phyloP scores from a whole-genome alignment of 2,797 vertebrate genomes.

The Chlorospingus semifuscus region DNA sequence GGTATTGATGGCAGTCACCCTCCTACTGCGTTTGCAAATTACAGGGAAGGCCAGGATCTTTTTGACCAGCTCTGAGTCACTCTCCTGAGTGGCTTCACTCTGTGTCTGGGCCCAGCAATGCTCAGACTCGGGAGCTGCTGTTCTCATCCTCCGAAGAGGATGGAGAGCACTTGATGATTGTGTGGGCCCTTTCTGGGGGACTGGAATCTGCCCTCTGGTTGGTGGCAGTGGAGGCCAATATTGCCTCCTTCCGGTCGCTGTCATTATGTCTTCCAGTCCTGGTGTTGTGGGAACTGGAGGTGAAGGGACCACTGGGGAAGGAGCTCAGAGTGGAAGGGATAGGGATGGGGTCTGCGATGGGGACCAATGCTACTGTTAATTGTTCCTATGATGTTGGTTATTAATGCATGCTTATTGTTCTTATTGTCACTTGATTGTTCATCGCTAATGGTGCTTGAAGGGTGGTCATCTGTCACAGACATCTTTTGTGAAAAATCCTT shows the following conservation, averaged over 20 bases:
- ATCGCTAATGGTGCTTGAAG: background rate
- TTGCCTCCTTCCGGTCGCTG: background rate
- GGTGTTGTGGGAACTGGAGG: background rate
- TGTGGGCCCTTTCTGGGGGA: background rate
- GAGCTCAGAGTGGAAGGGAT: background rate
- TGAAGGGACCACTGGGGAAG: background rate
- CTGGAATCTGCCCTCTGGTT: background rate
- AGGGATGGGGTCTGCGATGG: background rate
- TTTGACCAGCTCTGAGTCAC: background rate
- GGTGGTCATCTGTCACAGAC: background rate
- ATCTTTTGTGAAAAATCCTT: too few species aligned
- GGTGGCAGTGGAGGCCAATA: background rate
- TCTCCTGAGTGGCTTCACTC: background rate
- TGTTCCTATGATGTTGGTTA: background rate
- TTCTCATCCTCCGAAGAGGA: background rate
- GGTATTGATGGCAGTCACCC: background rate
- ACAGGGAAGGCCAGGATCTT: background rate
- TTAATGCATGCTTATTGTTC: background rate
- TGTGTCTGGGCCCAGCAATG: background rate
- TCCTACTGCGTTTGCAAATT: background rate
- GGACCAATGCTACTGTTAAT: background rate
- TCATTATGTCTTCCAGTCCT: background rate
- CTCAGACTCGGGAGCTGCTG: background rate
- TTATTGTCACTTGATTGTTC: background rate
- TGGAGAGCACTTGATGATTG: background rate